Percentiles rank a stretch among this genome's conserved stretches.
Conservation (phyloP, 2,797 vertebrate species). For the Cynopterus sphinx region DNA sequence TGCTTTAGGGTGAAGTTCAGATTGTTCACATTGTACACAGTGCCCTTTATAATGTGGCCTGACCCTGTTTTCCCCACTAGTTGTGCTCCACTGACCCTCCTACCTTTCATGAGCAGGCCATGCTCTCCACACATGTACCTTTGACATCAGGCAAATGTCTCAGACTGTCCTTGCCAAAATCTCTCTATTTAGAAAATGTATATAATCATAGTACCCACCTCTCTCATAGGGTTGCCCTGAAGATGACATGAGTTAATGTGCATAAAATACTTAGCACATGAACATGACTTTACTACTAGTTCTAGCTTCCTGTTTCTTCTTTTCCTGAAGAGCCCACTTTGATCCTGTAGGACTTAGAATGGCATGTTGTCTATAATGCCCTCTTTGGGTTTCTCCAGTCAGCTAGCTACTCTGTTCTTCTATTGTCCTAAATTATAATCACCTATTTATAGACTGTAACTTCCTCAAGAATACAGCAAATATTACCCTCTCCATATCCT, state of each 20-base stretch:
- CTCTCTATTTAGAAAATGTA: not conserved
- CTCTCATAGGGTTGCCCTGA: not conserved
- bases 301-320: not conserved
- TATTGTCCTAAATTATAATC: not conserved
- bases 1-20: not conserved
- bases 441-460: not conserved
- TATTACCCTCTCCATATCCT: not conserved
- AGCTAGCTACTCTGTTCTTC: not conserved
- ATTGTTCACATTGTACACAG: not conserved
- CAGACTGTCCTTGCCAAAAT: not conserved
- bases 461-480: not conserved
- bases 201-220: not conserved
- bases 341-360: not conserved
- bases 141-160: not conserved
- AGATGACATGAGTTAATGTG: not conserved
- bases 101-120: not conserved
- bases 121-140: not conserved
- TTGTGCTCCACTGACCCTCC: not conserved
- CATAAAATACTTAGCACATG: not conserved
- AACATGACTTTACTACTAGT: not conserved
- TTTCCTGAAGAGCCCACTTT: not conserved
- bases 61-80: fast-evolving
- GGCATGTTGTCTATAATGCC: not conserved
- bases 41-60: not conserved
- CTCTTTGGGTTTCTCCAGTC: not conserved